These are phyloP conservation scores for Callaeas wilsoni DNA, from an alignment of 2,113 vertebrate species.

Conservation along the genomic window DNA sequence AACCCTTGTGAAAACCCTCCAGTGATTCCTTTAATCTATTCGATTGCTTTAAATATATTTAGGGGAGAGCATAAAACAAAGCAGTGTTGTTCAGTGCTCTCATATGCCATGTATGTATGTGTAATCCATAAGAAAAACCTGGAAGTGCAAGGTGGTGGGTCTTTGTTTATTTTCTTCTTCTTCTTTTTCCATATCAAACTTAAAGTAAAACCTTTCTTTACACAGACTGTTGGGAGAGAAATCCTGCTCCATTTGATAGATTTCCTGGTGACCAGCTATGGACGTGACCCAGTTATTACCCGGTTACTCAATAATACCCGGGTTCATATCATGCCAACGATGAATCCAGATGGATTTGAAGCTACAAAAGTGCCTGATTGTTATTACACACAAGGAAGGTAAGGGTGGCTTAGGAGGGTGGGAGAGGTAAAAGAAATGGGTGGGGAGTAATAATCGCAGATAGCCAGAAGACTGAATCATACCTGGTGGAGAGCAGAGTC, in stretches of 20 bases:
- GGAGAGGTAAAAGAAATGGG: not conserved
- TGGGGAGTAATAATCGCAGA: not conserved
- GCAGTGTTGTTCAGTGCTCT: not conserved
- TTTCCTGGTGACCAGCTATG: slow-evolving; percentile 78
- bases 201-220: not conserved
- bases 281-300: slow-evolving; percentile 72
- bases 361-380: slow-evolving; percentile 69
- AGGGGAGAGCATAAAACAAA: not conserved
- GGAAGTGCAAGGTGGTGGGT: not conserved
- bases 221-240: slow-evolving; percentile 86
- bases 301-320: slow-evolving; percentile 79
- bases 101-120: not conserved
- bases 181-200: not conserved
- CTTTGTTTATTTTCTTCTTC: not conserved
- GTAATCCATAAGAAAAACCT: not conserved
- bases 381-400: slow-evolving; percentile 79
- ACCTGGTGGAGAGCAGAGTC: not conserved
- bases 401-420: not conserved
- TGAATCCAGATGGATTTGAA: slow-evolving; percentile 97
- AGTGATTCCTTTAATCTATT: not conserved
- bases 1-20: not conserved
- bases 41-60: not conserved
- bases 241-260: slow-evolving; percentile 88
- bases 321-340: slow-evolving; percentile 90
- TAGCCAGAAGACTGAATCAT: not conserved